Evolutionary conservation across 1,140 invertebrate species (phyloP).

Genomic region (Antheraea mylitta): DNA sequence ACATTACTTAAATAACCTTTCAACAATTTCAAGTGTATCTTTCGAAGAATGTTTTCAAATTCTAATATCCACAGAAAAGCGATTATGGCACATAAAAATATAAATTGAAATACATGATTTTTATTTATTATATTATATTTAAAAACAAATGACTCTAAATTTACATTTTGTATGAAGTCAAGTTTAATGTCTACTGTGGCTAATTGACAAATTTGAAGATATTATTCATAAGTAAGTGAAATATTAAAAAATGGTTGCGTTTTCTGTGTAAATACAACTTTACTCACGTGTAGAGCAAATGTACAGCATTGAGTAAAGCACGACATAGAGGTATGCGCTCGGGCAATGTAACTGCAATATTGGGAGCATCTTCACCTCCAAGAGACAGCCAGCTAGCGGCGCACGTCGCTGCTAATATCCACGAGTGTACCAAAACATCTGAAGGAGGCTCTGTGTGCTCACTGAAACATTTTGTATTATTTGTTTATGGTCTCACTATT

Average conservation of each 20-base stretch:
- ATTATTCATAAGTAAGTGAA: no score
- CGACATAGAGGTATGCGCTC: slow-evolving; percentile 56
- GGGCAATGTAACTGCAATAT: slow-evolving; percentile 36
- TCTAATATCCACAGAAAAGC: no score
- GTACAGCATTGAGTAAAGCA: slow-evolving; percentile 53
- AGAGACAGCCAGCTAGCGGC: slow-evolving; percentile 59
- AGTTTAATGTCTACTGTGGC: no score
- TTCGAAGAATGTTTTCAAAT: no score
- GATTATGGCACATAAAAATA: no score
- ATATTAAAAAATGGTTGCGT: neutral
- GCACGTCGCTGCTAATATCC: slow-evolving; percentile 55
- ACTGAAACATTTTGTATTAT: slow-evolving; percentile 25
- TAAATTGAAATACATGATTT: no score
- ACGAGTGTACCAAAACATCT: slow-evolving; percentile 45
- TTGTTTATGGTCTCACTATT: neutral
- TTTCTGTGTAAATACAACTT: neutral
- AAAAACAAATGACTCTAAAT: no score
- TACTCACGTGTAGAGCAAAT: slow-evolving; percentile 59
- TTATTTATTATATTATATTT: no score
- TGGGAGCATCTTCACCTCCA: slow-evolving; percentile 41
- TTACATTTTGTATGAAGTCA: no score
- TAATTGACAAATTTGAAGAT: no score
- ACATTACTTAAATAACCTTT: no score
- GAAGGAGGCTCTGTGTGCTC: slow-evolving; percentile 52
- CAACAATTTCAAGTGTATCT: no score